These are phyloP conservation scores for Amphipyra berbera DNA, from an alignment of 2,888 invertebrate species.

Conservation along the genomic window DNA sequence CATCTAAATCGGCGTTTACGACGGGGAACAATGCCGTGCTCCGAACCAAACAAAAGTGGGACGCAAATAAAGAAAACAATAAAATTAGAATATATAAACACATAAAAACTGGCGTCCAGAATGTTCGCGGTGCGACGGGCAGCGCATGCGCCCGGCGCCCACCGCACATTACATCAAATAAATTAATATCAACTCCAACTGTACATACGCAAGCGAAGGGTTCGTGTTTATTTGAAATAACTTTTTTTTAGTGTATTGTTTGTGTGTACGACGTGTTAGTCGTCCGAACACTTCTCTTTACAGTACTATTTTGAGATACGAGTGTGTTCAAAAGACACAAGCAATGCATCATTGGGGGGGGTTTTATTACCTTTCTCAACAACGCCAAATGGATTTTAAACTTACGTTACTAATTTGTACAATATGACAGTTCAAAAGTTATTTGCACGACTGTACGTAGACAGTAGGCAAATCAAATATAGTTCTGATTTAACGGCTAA, in stretches of 20 bases:
- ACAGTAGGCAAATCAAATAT: constrained; percentile 14
- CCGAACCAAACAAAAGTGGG: constrained; percentile 89
- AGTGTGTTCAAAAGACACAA: constrained; percentile 53
- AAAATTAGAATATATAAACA: constrained; percentile 90
- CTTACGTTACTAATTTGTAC: constrained; percentile 27
- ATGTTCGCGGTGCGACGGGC: constrained; percentile 75
- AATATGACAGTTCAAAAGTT: constrained; percentile 25
- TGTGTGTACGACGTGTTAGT: constrained; percentile 60
- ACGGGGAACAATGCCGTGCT: constrained; percentile 87
- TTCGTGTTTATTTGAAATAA: constrained; percentile 67
- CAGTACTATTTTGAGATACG: constrained; percentile 59
- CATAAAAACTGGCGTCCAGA: constrained; percentile 86
- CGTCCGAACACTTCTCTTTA: constrained; percentile 57
- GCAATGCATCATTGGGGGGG: constrained; percentile 37
- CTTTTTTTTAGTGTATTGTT: constrained; percentile 67
- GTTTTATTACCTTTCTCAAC: constrained; percentile 51
- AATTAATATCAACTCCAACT: constrained; percentile 75
- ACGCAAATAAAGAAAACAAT: constrained; percentile 90
- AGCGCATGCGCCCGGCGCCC: constrained; percentile 77
- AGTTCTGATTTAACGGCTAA: constrained; percentile 8
- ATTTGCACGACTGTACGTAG: constrained; percentile 34
- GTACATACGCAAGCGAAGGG: constrained; percentile 64
- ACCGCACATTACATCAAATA: constrained; percentile 79
- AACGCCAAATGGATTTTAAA: constrained; percentile 29
- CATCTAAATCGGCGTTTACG: constrained; percentile 90